Percentiles rank a stretch among this genome's conserved stretches.
phyloP scores from a whole-genome alignment of 2,797 vertebrate species.

The Mormyrops boulengeri region DNA sequence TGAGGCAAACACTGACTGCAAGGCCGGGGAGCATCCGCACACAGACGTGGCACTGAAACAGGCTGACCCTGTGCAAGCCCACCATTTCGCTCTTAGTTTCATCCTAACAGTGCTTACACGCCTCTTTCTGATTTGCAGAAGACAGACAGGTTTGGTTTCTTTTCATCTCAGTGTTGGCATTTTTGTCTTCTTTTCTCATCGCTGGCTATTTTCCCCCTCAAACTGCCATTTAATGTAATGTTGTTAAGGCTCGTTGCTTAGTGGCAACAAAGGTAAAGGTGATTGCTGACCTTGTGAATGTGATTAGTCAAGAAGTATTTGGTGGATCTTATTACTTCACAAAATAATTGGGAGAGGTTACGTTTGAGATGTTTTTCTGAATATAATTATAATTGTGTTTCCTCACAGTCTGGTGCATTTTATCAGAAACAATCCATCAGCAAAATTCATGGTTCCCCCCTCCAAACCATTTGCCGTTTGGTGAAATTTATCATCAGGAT shows the following conservation, averaged over 20 bases:
- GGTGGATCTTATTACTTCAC: background rate
- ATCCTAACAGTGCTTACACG: background rate
- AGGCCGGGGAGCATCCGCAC: background rate
- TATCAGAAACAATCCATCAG: background rate
- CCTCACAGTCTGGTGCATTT: background rate
- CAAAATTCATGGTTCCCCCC: background rate
- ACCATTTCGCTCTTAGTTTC: background rate
- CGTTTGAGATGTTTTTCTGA: background rate
- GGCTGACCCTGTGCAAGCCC: background rate
- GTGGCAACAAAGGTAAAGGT: background rate
- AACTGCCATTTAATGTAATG: background rate
- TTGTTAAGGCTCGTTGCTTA: background rate
- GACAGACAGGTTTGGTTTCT: background rate
- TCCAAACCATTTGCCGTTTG: background rate
- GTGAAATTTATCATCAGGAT: background rate
- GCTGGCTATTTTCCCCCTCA: background rate
- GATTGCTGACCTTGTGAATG: background rate
- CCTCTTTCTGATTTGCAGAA: background rate
- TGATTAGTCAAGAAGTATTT: background rate
- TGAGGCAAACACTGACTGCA: background rate
- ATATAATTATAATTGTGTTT: background rate
- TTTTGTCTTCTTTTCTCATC: background rate
- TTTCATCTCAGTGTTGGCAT: background rate
- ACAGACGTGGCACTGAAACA: background rate
- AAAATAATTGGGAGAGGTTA: background rate